A percentile compares a stretch with the other conserved stretches of the same genome.
These are phyloP conservation scores for Mesochorus sp. DNA, from an alignment of 2,888 invertebrate species.

Conservation along the genomic window DNA sequence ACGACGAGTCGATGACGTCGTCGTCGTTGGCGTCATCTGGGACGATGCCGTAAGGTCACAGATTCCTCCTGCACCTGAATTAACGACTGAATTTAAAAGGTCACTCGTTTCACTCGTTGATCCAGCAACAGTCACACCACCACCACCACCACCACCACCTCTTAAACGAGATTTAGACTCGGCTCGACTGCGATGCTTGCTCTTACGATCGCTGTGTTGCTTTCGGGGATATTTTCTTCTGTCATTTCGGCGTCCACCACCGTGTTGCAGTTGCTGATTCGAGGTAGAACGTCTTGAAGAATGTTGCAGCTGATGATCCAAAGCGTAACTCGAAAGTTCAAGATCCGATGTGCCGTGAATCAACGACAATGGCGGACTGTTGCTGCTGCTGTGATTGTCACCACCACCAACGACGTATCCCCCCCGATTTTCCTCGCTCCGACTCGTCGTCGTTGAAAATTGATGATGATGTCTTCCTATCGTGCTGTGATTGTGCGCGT, in stretches of 20 bases:
- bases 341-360: slow-evolving; percentile 67
- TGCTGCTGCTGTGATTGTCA: slow-evolving; percentile 60
- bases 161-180: slow-evolving; percentile 43
- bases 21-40: slow-evolving; percentile 9
- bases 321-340: slow-evolving; percentile 66
- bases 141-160: slow-evolving; percentile 39
- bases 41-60: slow-evolving; percentile 31
- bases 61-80: slow-evolving; percentile 11
- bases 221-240: slow-evolving; percentile 71
- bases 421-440: slow-evolving; percentile 67
- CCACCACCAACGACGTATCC: slow-evolving; percentile 55
- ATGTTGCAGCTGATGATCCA: slow-evolving; percentile 63
- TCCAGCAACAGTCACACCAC: too few relatives aligned
- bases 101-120: slow-evolving; percentile 46
- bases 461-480: slow-evolving; percentile 59
- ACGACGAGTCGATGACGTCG: slow-evolving; percentile 29
- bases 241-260: slow-evolving; percentile 66
- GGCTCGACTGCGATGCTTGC: slow-evolving; percentile 69
- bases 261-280: slow-evolving; percentile 66
- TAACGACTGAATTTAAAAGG: slow-evolving; percentile 35
- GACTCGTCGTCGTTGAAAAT: slow-evolving; percentile 66
- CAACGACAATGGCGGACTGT: slow-evolving; percentile 68
- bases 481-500: slow-evolving; percentile 72
- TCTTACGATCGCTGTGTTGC: slow-evolving; percentile 71
- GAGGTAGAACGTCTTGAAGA: slow-evolving; percentile 65